A percentile compares a stretch with the other conserved stretches of the same genome.
Conservation (phyloP, 2,797 vertebrate species). For the Siniperca scherzeri region DNA sequence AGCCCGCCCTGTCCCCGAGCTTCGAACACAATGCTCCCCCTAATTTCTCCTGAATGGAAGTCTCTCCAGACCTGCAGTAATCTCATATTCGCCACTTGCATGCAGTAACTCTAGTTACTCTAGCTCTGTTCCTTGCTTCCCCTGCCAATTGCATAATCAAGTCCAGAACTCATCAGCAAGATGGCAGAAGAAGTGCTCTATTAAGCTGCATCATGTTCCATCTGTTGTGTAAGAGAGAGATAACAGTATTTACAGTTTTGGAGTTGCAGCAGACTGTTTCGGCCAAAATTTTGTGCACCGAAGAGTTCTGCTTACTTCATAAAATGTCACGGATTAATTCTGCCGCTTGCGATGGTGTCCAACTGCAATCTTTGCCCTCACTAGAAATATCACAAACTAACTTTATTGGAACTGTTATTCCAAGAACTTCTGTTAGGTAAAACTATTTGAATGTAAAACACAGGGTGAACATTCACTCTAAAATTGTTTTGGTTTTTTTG, state of each 20-base stretch:
- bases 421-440: constrained; percentile 25
- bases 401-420: constrained; percentile 48
- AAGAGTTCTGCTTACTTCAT: constrained; percentile 73
- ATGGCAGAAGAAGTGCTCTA: constrained; percentile 83
- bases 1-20: constrained; percentile 44
- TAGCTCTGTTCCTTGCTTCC: constrained; percentile 64
- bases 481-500: background rate
- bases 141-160: constrained; percentile 83
- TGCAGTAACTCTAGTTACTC: constrained; percentile 60
- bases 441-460: constrained; percentile 29
- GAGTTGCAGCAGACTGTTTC: constrained; percentile 72
- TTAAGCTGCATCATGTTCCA: constrained; percentile 83
- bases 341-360: constrained; percentile 50
- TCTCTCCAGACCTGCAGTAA: constrained; percentile 66
- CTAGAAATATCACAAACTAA: constrained; percentile 56
- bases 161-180: constrained; percentile 83
- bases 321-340: constrained; percentile 79
- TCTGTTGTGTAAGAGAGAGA: constrained; percentile 84
- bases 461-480: background rate
- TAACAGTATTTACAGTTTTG: constrained; percentile 85
- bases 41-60: constrained; percentile 70
- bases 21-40: constrained; percentile 55
- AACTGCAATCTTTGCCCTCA: constrained; percentile 62
- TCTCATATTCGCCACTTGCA: constrained; percentile 69
- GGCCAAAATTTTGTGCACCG: constrained; percentile 66